Percentiles rank a stretch among this genome's conserved stretches.
Conservation (phyloP, 2,797 vertebrate genomes). For the Thamnophis elegans region DNA sequence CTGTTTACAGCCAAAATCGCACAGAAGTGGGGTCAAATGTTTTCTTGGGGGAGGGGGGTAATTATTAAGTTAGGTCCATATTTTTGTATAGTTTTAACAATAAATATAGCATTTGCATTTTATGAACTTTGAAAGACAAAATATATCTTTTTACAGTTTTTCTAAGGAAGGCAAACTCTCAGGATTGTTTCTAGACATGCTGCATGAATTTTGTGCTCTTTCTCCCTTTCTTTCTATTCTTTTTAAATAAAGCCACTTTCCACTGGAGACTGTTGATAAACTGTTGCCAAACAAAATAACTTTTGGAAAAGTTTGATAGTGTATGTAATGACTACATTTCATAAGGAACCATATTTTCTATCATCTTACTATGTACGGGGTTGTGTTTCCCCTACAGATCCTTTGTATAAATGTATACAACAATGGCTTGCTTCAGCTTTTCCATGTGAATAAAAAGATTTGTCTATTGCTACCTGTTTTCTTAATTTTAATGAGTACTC, state of each 20-base stretch:
- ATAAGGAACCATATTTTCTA: constrained; percentile 89
- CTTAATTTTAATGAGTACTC: background rate
- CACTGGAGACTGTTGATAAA: constrained; percentile 76
- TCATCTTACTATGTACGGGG: constrained; percentile 83
- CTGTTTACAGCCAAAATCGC: constrained; percentile 65
- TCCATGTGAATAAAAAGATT: constrained; percentile 96
- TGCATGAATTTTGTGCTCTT: constrained; percentile 90
- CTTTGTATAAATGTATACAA: constrained; percentile 94
- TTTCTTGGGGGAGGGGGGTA: constrained; percentile 54
- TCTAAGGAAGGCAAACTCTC: constrained; percentile 79
- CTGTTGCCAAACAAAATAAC: constrained; percentile 84
- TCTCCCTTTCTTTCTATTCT: constrained; percentile 51
- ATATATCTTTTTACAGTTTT: constrained; percentile 79
- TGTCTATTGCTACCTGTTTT: constrained; percentile 78
- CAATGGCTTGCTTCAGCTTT: constrained; percentile 83
- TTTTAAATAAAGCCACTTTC: constrained; percentile 78
- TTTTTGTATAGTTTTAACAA: constrained; percentile 78
- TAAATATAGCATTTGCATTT: constrained; percentile 67
- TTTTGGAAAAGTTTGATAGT: constrained; percentile 77
- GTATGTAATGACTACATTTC: constrained; percentile 82
- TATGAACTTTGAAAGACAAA: constrained; percentile 69
- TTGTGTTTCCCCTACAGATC: constrained; percentile 72
- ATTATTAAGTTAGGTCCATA: constrained; percentile 69
- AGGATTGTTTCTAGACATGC: constrained; percentile 91
- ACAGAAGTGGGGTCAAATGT: constrained; percentile 50